These are phyloP conservation scores for Leptinotarsa haldemani DNA, from an alignment of 2,888 invertebrate genomes.

Conservation along the genomic window DNA sequence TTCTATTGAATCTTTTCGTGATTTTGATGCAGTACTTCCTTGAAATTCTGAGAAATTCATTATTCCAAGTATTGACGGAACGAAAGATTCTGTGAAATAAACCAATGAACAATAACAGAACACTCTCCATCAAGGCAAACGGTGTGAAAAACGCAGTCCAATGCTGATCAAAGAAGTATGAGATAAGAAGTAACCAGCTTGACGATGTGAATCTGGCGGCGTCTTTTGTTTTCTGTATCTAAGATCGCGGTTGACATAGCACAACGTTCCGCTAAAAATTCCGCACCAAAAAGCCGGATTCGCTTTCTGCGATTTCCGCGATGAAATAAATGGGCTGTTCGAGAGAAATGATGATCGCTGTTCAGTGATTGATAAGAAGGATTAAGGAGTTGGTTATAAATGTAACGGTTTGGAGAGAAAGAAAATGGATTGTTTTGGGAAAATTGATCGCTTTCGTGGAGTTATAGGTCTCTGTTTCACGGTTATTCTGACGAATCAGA, in stretches of 20 bases:
- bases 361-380: constrained; percentile 41
- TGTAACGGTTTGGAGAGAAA: constrained; percentile 33
- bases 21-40: background rate
- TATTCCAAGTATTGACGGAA: background rate
- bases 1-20: background rate
- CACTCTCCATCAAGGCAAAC: background rate
- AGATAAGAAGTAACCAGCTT: constrained; percentile 24
- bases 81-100: background rate
- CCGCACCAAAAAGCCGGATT: constrained; percentile 33
- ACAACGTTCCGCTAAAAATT: constrained; percentile 30
- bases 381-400: constrained; percentile 39
- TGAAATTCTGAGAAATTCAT: background rate
- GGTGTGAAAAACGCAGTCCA: constrained; percentile 13
- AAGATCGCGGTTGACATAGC: constrained; percentile 29
- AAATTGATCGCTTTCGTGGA: constrained; percentile 34
- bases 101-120: background rate
- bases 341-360: constrained; percentile 39
- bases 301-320: constrained; percentile 31
- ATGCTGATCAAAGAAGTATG: constrained; percentile 10
- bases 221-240: constrained; percentile 34
- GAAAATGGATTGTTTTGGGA: constrained; percentile 37
- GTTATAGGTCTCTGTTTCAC: constrained; percentile 26
- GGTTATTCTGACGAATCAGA: background rate
- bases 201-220: constrained; percentile 30
- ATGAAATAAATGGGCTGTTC: constrained; percentile 38